phyloP scores from a whole-genome alignment of 2,888 invertebrate genomes.

The Cheilosia urbana region DNA sequence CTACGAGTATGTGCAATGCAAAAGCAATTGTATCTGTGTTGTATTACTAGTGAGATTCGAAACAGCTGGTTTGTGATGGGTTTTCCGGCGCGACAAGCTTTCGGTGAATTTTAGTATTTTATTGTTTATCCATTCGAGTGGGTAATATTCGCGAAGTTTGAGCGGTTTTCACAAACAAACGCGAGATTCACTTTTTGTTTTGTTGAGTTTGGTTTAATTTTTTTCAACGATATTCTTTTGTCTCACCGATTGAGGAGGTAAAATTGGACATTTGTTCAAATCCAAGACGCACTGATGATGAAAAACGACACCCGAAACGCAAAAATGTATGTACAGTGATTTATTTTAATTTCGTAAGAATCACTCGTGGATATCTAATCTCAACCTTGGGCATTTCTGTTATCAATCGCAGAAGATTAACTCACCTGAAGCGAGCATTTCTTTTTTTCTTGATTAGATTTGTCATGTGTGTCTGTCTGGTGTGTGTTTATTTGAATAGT shows the following conservation, averaged over 20 bases:
- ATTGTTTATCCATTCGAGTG: constrained; percentile 75
- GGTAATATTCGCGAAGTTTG: constrained; percentile 69
- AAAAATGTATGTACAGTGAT: constrained; percentile 65
- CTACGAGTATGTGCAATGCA: too few relatives aligned
- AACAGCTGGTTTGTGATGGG: constrained; percentile 70
- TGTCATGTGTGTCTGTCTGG: not conserved
- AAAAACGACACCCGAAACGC: constrained; percentile 67
- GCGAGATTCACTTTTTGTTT: constrained; percentile 34
- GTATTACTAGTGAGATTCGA: constrained; percentile 43
- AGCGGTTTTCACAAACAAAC: constrained; percentile 32
- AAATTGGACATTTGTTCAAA: constrained; percentile 7
- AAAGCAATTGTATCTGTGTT: constrained; percentile 32
- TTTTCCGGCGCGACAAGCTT: constrained; percentile 68
- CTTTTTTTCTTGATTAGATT: constrained; percentile 4
- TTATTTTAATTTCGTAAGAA: not conserved
- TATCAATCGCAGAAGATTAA: constrained; percentile 3
- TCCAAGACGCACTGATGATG: constrained; percentile 45
- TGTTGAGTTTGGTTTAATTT: not conserved
- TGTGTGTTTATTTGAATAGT: not conserved
- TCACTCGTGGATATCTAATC: constrained; percentile 2
- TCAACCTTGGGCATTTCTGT: constrained; percentile 13
- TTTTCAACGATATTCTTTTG: not conserved
- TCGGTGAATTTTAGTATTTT: constrained; percentile 72
- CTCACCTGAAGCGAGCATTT: not conserved
- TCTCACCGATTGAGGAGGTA: not conserved